Evolutionary conservation across 1,140 invertebrate genomes (phyloP), one percentile per base, ranked within the genome.

Genomic region (Andricus grossulariae): DNA sequence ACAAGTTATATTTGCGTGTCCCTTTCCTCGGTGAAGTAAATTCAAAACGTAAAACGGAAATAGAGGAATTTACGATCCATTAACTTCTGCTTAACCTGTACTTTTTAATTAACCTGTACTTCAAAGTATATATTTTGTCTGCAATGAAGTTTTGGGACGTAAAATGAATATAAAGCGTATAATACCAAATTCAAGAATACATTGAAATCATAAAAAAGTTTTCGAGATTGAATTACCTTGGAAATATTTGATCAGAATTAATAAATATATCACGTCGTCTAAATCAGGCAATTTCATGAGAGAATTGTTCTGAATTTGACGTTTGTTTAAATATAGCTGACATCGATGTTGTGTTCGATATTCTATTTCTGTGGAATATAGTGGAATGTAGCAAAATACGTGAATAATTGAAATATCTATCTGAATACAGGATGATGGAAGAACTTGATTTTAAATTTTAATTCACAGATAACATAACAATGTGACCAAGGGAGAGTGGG

Each of bases 51-150:
- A 66, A 66, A 66, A 66, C 16, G 21, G 57, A 32, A 32, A 32
- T 66, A 66, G 57, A 32, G 57, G 15, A 66, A 66, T 66, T 32
- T 66, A 66, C 57, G 21, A 66, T 66, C 57, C 57, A 66, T 66
- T 66, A 66, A 25, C 13, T 25, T 12, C 57, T 66, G 39, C 57
- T 66, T n/a, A n/a, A n/a, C n/a, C n/a, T n/a, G n/a, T n/a, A n/a
- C n/a, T n/a, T n/a, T n/a, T n/a, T n/a, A n/a, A n/a, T n/a, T n/a
- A n/a, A n/a, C 57, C 12, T 66, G 57, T 39, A 39, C 57, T 66
- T 66, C 21, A 66, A 25, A 21, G 39, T 66, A 39, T 66, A 12
- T 21, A 66, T 66, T 66, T 66, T 25, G 21, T 66, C 57, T 66
- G 13, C 39, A 25, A 66, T 66, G 25, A 32, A 16, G 21, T 32